These are phyloP conservation scores for Notiomystis cincta DNA, from an alignment of 2,113 vertebrate species.

Conservation along the genomic window DNA sequence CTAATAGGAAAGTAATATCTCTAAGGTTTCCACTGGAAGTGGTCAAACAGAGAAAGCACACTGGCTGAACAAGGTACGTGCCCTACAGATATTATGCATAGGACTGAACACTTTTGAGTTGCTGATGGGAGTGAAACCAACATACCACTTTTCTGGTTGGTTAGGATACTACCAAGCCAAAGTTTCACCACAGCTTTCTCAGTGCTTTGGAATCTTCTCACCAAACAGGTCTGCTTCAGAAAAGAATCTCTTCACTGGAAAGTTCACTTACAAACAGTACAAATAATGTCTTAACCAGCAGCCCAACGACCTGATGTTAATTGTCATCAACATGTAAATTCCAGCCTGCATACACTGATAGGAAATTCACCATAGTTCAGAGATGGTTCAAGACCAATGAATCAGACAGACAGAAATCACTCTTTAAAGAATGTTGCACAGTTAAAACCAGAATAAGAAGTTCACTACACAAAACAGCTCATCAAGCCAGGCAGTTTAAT, in stretches of 20 bases:
- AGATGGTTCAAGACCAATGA: neutral
- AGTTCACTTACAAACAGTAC: neutral
- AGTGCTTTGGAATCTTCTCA: neutral
- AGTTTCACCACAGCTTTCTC: neutral
- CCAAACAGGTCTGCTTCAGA: neutral
- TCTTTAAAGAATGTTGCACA: neutral
- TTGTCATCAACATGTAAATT: neutral
- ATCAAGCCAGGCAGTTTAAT: neutral
- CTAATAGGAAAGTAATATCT: neutral
- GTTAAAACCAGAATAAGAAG: neutral
- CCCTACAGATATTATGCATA: neutral
- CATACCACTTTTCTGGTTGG: neutral
- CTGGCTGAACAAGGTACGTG: neutral
- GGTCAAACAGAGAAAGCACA: neutral
- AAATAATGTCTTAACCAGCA: neutral
- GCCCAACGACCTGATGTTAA: neutral
- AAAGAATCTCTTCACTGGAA: neutral
- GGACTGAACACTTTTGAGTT: neutral
- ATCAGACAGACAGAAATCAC: neutral
- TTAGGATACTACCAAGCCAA: neutral
- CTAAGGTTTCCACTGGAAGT: neutral
- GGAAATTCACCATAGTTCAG: neutral
- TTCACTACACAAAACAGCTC: neutral
- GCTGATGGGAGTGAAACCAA: neutral
- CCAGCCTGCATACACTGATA: neutral